Evolutionary conservation across 2,888 invertebrate genomes (phyloP), one percentile per base, ranked within the genome.

Genomic region (Eupithecia dodoneata): DNA sequence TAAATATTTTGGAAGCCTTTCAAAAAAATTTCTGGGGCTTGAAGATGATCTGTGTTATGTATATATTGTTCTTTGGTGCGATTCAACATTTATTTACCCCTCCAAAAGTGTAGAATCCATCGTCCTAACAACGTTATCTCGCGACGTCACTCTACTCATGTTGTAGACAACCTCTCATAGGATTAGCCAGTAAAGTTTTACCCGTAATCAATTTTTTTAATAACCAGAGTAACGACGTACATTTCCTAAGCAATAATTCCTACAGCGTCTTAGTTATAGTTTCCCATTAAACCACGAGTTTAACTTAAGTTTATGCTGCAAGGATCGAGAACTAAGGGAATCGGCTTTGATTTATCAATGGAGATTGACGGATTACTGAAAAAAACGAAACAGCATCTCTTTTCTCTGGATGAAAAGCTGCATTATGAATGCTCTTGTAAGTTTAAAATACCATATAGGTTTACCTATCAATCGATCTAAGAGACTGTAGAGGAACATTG

Each of bases 251-350:
- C 30, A 30, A 63, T 63, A 63, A 63, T 63, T 63, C 63, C 30
- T 30, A 7, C 42, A 42, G 42, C 3, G 42, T 18, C 42, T 66
- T 15, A 74, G 79, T 81, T 81, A 81, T 76, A 73, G 79, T 75
- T 66, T 71, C 55, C 71, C 76, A 78, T 78, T 80, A 79, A 80
- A 72, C 63, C 74, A 70, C 79, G 47, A 70, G 76, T 80, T 74
- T 78, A 80, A 78, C 73, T 69, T 73, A 52, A 65, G 74, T 67
- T 75, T 75, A 72, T 73, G 73, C 44, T 47, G 55, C 80, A 3
- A 10, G 63, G 71, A 70, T 15, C 5, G 15, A 76, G 55, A 71
- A 10, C 7, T n/a, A 10, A 74, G 75, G 69, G 80, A 80, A 52
- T 47, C 41, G 75, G 5, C 63, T 63, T 59, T 18, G 7, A 59